Base-by-base conservation (phyloP, 2,888 invertebrate species). In the Penaeus monodon region DNA sequence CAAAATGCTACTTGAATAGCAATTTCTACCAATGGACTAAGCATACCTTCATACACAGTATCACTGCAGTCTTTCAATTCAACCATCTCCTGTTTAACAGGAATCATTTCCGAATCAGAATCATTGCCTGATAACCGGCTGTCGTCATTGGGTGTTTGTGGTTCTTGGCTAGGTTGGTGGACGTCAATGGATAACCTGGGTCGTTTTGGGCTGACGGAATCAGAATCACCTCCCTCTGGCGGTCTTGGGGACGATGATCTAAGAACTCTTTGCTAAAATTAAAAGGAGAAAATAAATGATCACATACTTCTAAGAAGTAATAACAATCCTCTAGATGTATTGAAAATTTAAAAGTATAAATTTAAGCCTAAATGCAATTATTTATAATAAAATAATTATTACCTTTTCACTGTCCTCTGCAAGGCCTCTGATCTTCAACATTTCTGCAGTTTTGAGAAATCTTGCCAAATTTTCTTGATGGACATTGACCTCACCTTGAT, bases 1-100 rank as follows among this genome's bases (percentile, higher is more conserved):
- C n/a, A 22, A 78, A 44, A 49, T 22, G 22, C 10, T n/a, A 78
- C 2, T 22, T 12, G 49, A n/a, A 78, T 17, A 44, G 27, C 17
- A 27, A 38, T n/a, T 24, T 27, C 29, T 4, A 65, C 27, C 0
- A 38, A 29, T 49, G 57, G 33, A 70, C 14, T 38, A 24, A 6
- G 24, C 79, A 63, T 49, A 87, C 86, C 88, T 80, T 88, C 88
- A 84, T 80, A 88, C 20, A 76, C 63, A 29, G 86, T 74, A 78
- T 88, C 88, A 29, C 83, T 74, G 65, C 89, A 88, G 33, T 88
- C 87, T 85, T 90, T 90, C 65, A 90, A 66, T 68, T 90, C 90
- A 22, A 88, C 88, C 90, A 90, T 90, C 66, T 90, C 90, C 84
- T 90, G 90, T 78, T 90, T 90, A 29, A 90, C 90, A n/a, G 90